These are phyloP conservation scores for Abrostola tripartita DNA, from an alignment of 2,888 invertebrate genomes.

Conservation along the genomic window DNA sequence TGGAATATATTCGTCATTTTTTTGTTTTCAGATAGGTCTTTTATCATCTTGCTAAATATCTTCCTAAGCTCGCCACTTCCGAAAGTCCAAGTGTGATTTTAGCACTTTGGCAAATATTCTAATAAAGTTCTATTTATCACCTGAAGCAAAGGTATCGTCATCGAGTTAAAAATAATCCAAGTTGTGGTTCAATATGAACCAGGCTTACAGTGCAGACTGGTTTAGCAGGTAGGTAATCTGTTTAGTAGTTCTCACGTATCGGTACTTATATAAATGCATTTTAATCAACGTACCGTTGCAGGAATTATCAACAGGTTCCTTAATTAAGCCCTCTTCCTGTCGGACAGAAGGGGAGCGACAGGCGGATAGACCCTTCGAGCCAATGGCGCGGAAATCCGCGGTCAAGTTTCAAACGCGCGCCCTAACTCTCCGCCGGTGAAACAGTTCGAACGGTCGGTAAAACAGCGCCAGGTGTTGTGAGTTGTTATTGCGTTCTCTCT, in stretches of 20 bases:
- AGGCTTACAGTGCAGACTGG: not conserved
- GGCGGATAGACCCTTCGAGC: slow-evolving; percentile 61
- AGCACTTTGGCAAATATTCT: too few relatives aligned
- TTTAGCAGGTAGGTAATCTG: slow-evolving; percentile 4
- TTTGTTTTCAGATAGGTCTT: too few relatives aligned
- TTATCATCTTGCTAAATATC: too few relatives aligned
- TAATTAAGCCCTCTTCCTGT: slow-evolving; percentile 70
- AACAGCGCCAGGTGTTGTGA: slow-evolving; percentile 76
- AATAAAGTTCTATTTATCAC: too few relatives aligned
- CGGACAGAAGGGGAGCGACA: slow-evolving; percentile 55
- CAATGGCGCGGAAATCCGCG: slow-evolving; percentile 82
- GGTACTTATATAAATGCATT: slow-evolving; percentile 40
- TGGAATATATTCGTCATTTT: too few relatives aligned
- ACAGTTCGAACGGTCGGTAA: slow-evolving; percentile 67
- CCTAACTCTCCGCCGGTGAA: slow-evolving; percentile 60
- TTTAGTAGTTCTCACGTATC: slow-evolving; percentile 30
- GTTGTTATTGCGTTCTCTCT: slow-evolving; percentile 75
- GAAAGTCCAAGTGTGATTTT: too few relatives aligned
- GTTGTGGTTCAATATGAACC: not conserved
- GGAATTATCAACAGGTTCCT: slow-evolving; percentile 49
- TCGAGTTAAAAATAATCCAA: not conserved
- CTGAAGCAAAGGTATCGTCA: too few relatives aligned
- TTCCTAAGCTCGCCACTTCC: too few relatives aligned
- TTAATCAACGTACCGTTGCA: slow-evolving; percentile 54
- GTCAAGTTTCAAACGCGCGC: slow-evolving; percentile 72